Evolutionary conservation across 2,113 vertebrate genomes (phyloP), one percentile per base, ranked within the genome.

Genomic region (Nyctibius bracteatus): DNA sequence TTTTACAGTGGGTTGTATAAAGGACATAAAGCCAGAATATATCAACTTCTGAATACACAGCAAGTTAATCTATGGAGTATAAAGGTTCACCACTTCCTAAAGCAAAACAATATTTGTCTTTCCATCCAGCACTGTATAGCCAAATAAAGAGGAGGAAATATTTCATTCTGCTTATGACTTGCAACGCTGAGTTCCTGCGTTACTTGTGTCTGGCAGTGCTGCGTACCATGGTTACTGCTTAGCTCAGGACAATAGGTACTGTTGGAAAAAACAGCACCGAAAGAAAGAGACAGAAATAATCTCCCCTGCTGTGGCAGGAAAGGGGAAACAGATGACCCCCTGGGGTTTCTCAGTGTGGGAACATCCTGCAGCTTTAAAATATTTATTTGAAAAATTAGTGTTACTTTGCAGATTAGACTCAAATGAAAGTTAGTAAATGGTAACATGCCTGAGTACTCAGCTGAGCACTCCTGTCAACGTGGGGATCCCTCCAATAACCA

Each of bases 351-450:
- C 66, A 82, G 21, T 78, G 54, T 77, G 71, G 81, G 79, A 96
- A 94, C 58, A 94, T 88, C 68, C 61, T 94, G 74, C n/a, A 93
- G 63, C 39, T 88, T 90, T 90, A 90, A 86, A 94, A 72, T 8
- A 25, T 63, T 62, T 55, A 62, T 59, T 86, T 81, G 86, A 93
- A 92, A 95, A 95, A 81, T 49, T 39, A 66, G 35, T n/a, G 71
- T 81, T 88, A 94, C 52, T 94, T 58, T 88, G 75, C 80, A 92
- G 57, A 81, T 63, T 55, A 93, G 75, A 67, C 52, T 91, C 17
- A 77, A 74, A 90, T 35, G 19, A 59, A 92, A 88, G 35, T 75
- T 59, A 47, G 35, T 25, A 62, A 90, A 66, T 71, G 65, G 88
- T 41, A 86, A 52, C 14, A 74, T 0, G 20, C 52, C 78, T 85